These are phyloP conservation scores for Sepiola atlantica DNA, from an alignment of 2,888 invertebrate species.

Conservation along the genomic window DNA sequence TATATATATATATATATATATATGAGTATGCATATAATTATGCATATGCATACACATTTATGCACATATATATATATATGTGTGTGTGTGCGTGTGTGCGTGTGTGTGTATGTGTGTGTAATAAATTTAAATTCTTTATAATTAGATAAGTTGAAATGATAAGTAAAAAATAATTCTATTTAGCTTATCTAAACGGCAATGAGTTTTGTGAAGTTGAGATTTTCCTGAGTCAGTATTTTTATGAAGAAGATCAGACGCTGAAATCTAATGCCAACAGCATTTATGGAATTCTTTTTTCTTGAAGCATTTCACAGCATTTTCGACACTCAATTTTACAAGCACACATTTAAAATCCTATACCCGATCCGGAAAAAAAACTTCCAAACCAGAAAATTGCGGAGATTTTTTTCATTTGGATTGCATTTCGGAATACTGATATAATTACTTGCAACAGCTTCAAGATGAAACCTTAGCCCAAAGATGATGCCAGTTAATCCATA, in stretches of 20 bases:
- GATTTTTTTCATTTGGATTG: too few relatives aligned
- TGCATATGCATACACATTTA: too few relatives aligned
- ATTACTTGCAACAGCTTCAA: too few relatives aligned
- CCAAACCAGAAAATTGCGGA: too few relatives aligned
- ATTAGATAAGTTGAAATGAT: not conserved
- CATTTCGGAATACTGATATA: too few relatives aligned
- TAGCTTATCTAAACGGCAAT: not conserved
- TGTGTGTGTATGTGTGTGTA: not conserved
- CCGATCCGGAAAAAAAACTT: too few relatives aligned
- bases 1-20: not conserved
- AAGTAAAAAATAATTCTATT: not conserved
- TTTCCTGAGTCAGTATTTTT: not conserved
- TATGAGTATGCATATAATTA: not conserved
- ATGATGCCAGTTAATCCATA: too few relatives aligned
- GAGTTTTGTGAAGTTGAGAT: not conserved
- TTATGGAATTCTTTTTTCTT: not conserved
- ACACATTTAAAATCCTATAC: too few relatives aligned
- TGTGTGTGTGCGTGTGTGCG: not conserved
- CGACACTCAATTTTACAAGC: not conserved
- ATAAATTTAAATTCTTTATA: not conserved
- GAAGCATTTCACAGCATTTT: not conserved
- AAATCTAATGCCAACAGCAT: not conserved
- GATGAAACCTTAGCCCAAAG: too few relatives aligned
- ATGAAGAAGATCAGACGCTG: not conserved
- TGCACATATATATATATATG: not conserved